Conservation (phyloP, 2,113 vertebrate species). For the Protobothrops flavoviridis region DNA sequence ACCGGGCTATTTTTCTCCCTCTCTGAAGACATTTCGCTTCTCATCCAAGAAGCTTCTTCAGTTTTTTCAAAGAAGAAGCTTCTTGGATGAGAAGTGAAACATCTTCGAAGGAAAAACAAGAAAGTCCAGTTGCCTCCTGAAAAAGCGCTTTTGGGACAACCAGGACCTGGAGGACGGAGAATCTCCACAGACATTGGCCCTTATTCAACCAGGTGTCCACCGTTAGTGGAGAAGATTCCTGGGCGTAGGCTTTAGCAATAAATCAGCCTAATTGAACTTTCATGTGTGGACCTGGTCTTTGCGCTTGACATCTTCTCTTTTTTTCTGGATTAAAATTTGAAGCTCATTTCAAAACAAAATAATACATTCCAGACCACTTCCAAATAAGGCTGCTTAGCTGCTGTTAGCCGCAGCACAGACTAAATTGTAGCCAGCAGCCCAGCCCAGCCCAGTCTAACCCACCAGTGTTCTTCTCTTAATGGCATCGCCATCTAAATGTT, state of each 20-base stretch:
- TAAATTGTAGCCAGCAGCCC: background rate
- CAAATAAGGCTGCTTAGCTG: background rate
- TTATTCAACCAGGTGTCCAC: background rate
- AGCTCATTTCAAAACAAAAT: background rate
- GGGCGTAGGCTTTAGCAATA: background rate
- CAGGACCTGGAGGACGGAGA: no score
- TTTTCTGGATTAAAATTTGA: background rate
- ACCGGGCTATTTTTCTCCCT: no score
- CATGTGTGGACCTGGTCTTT: background rate
- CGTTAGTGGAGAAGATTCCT: background rate
- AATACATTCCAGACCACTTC: background rate
- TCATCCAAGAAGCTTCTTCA: no score
- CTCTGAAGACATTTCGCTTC: no score
- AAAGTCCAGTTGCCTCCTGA: no score
- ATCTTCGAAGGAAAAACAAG: no score
- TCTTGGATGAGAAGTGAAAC: no score
- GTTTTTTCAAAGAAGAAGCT: no score
- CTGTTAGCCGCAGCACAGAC: background rate
- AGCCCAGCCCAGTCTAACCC: background rate
- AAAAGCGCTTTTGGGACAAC: no score
- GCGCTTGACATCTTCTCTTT: background rate
- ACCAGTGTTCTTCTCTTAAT: background rate
- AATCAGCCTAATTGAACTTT: background rate
- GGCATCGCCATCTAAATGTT: background rate
- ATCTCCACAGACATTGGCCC: background rate